Evolutionary conservation across 2,888 invertebrate species (phyloP).

Genomic region (Brachyptera putata): DNA sequence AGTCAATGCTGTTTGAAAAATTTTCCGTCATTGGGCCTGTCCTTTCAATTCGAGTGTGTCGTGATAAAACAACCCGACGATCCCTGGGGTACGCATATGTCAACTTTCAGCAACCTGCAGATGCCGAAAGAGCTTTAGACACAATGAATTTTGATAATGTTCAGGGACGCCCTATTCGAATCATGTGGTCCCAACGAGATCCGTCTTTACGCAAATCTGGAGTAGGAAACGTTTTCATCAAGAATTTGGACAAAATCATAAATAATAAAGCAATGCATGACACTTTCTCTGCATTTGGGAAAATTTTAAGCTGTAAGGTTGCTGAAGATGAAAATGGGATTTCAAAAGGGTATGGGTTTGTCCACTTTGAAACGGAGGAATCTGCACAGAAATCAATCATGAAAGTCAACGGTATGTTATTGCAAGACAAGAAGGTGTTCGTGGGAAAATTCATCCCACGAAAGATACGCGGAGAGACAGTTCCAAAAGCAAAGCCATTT

Average conservation of each 20-base stretch:
- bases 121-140: slow-evolving; percentile 59
- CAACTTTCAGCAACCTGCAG: slow-evolving; percentile 59
- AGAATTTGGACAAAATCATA: slow-evolving; percentile 57
- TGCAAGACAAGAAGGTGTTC: slow-evolving; percentile 57
- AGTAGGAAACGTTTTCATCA: slow-evolving; percentile 60
- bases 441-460: slow-evolving; percentile 58
- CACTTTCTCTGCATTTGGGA: slow-evolving; percentile 58
- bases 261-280: slow-evolving; percentile 60
- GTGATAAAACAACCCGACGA: slow-evolving; percentile 57
- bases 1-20: slow-evolving; percentile 60
- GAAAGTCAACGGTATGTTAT: slow-evolving; percentile 60
- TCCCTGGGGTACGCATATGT: slow-evolving; percentile 62
- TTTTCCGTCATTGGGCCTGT: slow-evolving; percentile 60
- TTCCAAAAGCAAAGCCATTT: slow-evolving; percentile 43
- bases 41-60: slow-evolving; percentile 58
- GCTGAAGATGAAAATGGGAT: slow-evolving; percentile 50
- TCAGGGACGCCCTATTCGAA: slow-evolving; percentile 55
- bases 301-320: slow-evolving; percentile 56
- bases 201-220: slow-evolving; percentile 56
- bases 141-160: slow-evolving; percentile 61
- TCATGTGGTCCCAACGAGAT: slow-evolving; percentile 63
- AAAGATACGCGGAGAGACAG: slow-evolving; percentile 51
- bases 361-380: slow-evolving; percentile 56
- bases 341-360: slow-evolving; percentile 56
- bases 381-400: slow-evolving; percentile 54